Evolutionary conservation across 2,888 invertebrate species (phyloP).

Genomic region (Amblyjoppa proteus): DNA sequence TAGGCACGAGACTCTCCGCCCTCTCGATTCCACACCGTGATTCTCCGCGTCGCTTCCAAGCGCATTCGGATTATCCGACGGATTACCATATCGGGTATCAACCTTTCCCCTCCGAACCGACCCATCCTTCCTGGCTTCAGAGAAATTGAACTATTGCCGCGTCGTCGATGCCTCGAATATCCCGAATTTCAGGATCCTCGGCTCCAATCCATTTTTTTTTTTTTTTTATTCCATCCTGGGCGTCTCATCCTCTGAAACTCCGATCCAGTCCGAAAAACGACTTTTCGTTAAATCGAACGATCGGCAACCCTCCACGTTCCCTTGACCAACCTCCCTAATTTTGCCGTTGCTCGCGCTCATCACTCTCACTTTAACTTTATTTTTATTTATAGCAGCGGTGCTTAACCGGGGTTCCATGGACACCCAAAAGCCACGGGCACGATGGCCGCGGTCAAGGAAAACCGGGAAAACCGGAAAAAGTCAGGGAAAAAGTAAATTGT

Average conservation of each 20-base stretch:
- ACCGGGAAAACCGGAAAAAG: no score
- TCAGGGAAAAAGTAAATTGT: no score
- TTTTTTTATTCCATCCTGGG: neutral
- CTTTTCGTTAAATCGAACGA: slow-evolving; percentile 4
- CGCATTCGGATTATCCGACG: slow-evolving; percentile 60
- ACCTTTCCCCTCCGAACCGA: slow-evolving; percentile 37
- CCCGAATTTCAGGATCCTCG: slow-evolving; percentile 11
- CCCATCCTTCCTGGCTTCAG: neutral
- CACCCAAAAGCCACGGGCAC: no score
- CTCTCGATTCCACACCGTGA: slow-evolving; percentile 29
- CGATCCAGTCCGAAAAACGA: neutral
- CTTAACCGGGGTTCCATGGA: no score
- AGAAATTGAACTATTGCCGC: slow-evolving; percentile 41
- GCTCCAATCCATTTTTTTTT: neutral
- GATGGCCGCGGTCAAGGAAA: no score
- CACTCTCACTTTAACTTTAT: no score
- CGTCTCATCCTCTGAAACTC: slow-evolving; percentile 2
- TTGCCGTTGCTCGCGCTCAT: no score
- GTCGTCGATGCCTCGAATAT: slow-evolving; percentile 12
- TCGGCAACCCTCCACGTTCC: no score
- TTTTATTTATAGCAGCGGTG: no score
- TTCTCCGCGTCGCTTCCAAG: slow-evolving; percentile 42
- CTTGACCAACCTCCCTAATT: no score
- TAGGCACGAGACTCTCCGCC: neutral
- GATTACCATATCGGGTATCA: slow-evolving; percentile 61